phyloP scores from a whole-genome alignment of 2,113 vertebrate species.

The Callocephalon fimbriatum region DNA sequence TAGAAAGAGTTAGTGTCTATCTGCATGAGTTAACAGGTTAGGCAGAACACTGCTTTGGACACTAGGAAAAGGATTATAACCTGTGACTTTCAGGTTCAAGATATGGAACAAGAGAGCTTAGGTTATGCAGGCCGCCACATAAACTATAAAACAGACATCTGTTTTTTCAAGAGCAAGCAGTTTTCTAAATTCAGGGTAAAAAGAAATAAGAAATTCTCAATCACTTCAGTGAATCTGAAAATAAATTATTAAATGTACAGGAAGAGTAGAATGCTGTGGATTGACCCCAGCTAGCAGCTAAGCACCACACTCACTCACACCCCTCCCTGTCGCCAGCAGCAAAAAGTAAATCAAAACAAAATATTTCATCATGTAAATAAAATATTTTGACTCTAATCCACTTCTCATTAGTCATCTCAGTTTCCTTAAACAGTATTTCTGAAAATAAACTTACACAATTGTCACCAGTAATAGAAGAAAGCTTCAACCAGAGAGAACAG shows the following conservation, averaged over 20 bases:
- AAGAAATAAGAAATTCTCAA: not conserved
- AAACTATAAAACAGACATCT: not conserved
- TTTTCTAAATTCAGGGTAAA: not conserved
- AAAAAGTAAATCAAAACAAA: not conserved
- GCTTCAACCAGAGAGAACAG: not conserved
- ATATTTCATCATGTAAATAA: not conserved
- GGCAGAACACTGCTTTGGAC: not conserved
- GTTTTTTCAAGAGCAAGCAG: not conserved
- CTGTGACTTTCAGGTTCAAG: not conserved
- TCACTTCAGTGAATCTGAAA: not conserved
- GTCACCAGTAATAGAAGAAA: not conserved
- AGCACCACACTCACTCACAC: not conserved
- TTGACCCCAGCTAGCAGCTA: not conserved
- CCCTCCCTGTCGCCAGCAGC: not conserved
- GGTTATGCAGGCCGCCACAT: not conserved
- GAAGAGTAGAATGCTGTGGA: not conserved
- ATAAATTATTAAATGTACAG: not conserved
- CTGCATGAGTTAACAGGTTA: not conserved
- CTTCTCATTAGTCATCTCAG: not conserved
- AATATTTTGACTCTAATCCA: not conserved
- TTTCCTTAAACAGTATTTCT: not conserved
- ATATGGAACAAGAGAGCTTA: not conserved
- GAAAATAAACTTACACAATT: not conserved
- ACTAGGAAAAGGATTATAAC: not conserved
- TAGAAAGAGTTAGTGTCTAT: not conserved